Evolutionary conservation across 2,113 vertebrate species (phyloP).

Genomic region (Microtus oregoni): DNA sequence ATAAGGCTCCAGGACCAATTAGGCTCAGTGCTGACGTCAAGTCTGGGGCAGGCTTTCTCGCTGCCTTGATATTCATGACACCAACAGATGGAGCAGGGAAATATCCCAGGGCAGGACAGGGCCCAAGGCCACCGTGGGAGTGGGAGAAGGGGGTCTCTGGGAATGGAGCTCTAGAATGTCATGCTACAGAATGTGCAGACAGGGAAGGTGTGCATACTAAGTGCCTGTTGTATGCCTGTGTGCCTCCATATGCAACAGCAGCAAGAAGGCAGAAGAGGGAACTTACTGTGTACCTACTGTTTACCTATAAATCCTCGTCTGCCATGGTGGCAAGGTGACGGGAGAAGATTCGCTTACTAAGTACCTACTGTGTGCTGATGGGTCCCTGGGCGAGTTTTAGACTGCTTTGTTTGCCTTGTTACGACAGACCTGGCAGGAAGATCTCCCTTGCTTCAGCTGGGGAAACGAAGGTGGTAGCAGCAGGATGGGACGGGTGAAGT

Average conservation of each 20-base stretch:
- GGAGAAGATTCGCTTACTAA: not conserved
- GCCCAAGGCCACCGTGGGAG: not conserved
- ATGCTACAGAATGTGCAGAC: not conserved
- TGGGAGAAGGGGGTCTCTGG: not conserved
- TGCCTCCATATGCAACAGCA: not conserved
- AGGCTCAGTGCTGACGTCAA: slow-evolving; percentile 93
- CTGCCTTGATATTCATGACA: slow-evolving; percentile 84
- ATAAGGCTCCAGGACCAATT: slow-evolving; percentile 97
- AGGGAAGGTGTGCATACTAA: not conserved
- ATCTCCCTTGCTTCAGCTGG: too few species aligned
- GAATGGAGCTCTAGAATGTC: not conserved
- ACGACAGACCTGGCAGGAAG: rapidly evolving
- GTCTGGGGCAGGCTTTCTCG: slow-evolving; percentile 88
- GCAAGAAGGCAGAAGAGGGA: not conserved
- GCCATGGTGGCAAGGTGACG: rapidly evolving
- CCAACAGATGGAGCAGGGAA: slow-evolving; percentile 81
- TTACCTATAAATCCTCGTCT: not conserved
- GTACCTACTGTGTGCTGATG: not conserved
- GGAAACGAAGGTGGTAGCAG: not conserved
- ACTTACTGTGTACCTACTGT: not conserved
- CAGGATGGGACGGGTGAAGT: rapidly evolving
- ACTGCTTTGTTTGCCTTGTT: rapidly evolving
- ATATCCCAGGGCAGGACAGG: not conserved
- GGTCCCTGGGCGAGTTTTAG: rapidly evolving
- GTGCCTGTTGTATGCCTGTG: not conserved